Evolutionary conservation across 2,888 invertebrate genomes (phyloP).

Genomic region (Drosophila falleni): DNA sequence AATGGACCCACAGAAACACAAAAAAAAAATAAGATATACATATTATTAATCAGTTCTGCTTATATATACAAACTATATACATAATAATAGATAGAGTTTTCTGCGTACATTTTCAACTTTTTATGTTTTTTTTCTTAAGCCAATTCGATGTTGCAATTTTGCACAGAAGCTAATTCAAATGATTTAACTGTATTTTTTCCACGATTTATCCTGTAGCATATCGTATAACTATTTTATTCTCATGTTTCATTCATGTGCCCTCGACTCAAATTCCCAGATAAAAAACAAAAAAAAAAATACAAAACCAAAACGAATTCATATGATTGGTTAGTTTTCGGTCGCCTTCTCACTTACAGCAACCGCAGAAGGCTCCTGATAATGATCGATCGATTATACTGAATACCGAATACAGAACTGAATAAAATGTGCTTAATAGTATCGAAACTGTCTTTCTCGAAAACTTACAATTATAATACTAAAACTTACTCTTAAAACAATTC

Average conservation of each 20-base stretch:
- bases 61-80: conserved; percentile 12
- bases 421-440: conserved; percentile 33
- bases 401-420: conserved; percentile 12
- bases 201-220: conserved; percentile 50
- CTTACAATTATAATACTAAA: conserved; percentile 2
- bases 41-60: conserved; percentile 18
- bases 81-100: conserved; percentile 20
- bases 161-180: conserved; percentile 45
- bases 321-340: conserved; percentile 87
- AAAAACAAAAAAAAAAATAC: conserved; percentile 14
- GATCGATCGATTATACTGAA: conserved; percentile 60
- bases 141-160: conserved; percentile 25
- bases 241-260: conserved; percentile 59
- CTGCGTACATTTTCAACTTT: conserved; percentile 38
- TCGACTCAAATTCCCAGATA: conserved; percentile 33
- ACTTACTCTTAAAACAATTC: conserved; percentile 27
- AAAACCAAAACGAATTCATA: conserved; percentile 44
- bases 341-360: conserved; percentile 94
- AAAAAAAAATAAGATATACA: not conserved
- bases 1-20: conserved; percentile 15
- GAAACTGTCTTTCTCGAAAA: conserved; percentile 7
- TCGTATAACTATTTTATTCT: conserved; percentile 47
- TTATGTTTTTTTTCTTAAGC: conserved; percentile 31
- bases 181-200: conserved; percentile 22
- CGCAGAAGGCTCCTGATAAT: conserved; percentile 90